These are phyloP conservation scores for Erythrocercus mccallii DNA, from an alignment of 2,113 vertebrate genomes.

Conservation along the genomic window DNA sequence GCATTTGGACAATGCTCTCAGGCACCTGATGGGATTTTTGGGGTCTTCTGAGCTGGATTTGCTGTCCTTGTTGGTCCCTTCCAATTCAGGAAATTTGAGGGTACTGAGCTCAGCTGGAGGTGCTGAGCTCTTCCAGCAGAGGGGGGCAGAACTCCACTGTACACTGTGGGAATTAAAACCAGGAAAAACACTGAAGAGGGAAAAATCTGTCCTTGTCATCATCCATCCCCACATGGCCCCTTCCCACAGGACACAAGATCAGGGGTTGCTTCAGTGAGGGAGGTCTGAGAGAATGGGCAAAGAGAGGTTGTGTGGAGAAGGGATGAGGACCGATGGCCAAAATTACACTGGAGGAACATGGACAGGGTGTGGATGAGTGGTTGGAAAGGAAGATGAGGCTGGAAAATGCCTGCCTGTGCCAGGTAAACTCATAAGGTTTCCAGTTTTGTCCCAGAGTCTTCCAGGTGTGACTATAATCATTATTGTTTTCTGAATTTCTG, in stretches of 20 bases:
- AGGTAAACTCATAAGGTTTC: background rate
- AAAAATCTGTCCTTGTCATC: background rate
- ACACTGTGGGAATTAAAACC: background rate
- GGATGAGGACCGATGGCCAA: background rate
- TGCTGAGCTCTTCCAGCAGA: constrained; percentile 56
- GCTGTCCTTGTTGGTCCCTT: background rate
- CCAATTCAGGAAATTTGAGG: background rate
- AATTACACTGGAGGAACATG: background rate
- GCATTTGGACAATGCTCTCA: rapidly evolving
- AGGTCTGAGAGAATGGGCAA: background rate
- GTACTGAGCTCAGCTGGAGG: background rate
- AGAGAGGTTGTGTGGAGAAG: background rate
- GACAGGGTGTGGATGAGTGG: background rate
- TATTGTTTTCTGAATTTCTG: background rate
- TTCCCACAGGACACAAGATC: background rate
- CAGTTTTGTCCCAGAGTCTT: background rate
- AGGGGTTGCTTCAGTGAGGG: background rate
- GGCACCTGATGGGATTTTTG: background rate
- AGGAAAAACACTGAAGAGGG: background rate
- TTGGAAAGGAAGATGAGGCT: background rate
- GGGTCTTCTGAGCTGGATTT: background rate
- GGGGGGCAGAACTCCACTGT: constrained; percentile 51
- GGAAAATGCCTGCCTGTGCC: background rate
- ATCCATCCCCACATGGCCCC: background rate
- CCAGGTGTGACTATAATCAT: background rate